These are phyloP conservation scores for Acronicta alni DNA, from an alignment of 2,888 invertebrate genomes.

Conservation along the genomic window DNA sequence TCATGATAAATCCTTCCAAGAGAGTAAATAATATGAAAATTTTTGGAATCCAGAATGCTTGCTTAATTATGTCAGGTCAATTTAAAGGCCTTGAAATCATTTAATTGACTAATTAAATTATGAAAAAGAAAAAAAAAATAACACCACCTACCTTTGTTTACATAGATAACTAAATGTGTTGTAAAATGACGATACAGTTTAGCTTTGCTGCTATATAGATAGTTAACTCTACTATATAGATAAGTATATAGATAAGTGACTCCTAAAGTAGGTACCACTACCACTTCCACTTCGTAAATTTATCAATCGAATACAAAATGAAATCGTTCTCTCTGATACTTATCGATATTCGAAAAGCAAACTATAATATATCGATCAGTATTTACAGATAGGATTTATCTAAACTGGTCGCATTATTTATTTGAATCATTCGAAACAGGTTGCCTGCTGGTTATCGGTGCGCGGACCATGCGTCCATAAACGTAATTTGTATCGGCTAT, in stretches of 20 bases:
- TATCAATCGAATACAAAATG: slow-evolving; percentile 23
- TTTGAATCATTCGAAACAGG: slow-evolving; percentile 83
- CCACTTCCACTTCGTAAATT: background rate
- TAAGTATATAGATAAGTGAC: background rate
- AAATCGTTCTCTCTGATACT: slow-evolving; percentile 28
- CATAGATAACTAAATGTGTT: too few species aligned
- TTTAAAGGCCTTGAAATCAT: too few species aligned
- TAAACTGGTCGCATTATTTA: slow-evolving; percentile 84
- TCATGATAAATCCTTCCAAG: too few species aligned
- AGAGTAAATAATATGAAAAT: too few species aligned
- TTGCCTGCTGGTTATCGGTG: slow-evolving; percentile 80
- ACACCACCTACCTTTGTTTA: too few species aligned
- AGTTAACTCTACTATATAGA: background rate
- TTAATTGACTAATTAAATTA: too few species aligned
- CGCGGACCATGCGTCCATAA: slow-evolving; percentile 80
- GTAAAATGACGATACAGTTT: too few species aligned
- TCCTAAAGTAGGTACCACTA: background rate
- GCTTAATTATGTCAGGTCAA: too few species aligned
- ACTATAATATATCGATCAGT: slow-evolving; percentile 78
- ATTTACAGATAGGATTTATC: slow-evolving; percentile 86
- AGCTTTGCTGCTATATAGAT: too few species aligned
- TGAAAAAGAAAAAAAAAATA: too few species aligned
- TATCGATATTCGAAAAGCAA: slow-evolving; percentile 67
- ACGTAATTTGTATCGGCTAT: slow-evolving; percentile 84
- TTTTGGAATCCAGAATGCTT: too few species aligned